phyloP scores from a whole-genome alignment of 2,888 invertebrate species.

The Brenthis hecate region DNA sequence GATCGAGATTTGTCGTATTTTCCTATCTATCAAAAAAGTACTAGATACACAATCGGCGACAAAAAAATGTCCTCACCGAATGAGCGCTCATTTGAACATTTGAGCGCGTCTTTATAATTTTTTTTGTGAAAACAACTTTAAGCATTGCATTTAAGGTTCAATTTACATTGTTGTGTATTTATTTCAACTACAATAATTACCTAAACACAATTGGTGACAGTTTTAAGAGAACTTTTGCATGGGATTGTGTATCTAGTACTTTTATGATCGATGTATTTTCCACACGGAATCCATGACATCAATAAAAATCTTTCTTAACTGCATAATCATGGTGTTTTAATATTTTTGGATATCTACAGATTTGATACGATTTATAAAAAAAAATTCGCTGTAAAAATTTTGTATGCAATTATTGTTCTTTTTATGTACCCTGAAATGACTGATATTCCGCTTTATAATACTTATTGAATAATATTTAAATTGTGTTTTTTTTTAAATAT shows the following conservation, averaged over 20 bases:
- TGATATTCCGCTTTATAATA: slow-evolving; percentile 9
- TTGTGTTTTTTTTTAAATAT: not conserved
- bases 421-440: slow-evolving; percentile 13
- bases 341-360: slow-evolving; percentile 1
- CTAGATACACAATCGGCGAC: no score
- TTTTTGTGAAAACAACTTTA: no score
- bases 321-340: slow-evolving; percentile 16
- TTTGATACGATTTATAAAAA: slow-evolving; percentile 27
- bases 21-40: not conserved
- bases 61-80: no score
- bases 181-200: no score
- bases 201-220: no score
- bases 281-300: slow-evolving; percentile 13
- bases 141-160: no score
- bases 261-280: not conserved
- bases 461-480: slow-evolving; percentile 13
- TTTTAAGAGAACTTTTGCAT: no score
- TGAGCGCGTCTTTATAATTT: no score
- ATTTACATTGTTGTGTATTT: no score
- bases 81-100: no score
- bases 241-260: no score
- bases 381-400: slow-evolving; percentile 16
- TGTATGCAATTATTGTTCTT: slow-evolving; percentile 17
- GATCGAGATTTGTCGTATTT: not conserved
- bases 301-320: slow-evolving; percentile 1